Percentiles rank a stretch among this genome's conserved stretches.
These are phyloP conservation scores for Sceloporus undulatus DNA, from an alignment of 2,113 vertebrate genomes.

Conservation along the genomic window DNA sequence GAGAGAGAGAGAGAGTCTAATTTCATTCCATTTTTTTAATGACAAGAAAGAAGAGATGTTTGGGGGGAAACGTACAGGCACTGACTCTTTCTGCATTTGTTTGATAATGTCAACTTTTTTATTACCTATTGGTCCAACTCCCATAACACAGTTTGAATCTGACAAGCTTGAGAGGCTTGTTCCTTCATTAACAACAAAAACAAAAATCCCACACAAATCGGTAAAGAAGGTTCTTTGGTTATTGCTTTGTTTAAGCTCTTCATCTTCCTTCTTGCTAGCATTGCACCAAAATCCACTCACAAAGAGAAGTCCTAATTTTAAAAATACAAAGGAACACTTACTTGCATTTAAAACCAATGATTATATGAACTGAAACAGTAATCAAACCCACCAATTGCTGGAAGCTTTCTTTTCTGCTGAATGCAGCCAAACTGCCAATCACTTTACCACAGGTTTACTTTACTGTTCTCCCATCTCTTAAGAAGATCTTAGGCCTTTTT, in stretches of 20 bases:
- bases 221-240: not conserved
- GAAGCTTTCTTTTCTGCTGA: not conserved
- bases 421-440: too few species aligned
- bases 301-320: not conserved
- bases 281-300: not conserved
- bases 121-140: not conserved
- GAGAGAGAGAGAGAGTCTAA: not conserved
- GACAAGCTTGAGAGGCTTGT: not conserved
- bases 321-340: not conserved
- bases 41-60: not conserved
- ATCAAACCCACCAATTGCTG: not conserved
- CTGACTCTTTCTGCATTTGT: not conserved
- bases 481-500: not conserved
- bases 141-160: not conserved
- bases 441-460: too few species aligned
- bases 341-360: constrained; percentile 1
- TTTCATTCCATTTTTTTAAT: not conserved
- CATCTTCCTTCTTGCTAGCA: not conserved
- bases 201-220: not conserved
- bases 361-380: constrained; percentile 9
- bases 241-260: not conserved
- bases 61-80: not conserved
- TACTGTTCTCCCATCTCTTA: not conserved
- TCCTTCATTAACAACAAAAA: not conserved
- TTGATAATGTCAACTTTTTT: not conserved